phyloP scores from a whole-genome alignment of 2,888 invertebrate genomes.

The Ceraclea dissimilis region DNA sequence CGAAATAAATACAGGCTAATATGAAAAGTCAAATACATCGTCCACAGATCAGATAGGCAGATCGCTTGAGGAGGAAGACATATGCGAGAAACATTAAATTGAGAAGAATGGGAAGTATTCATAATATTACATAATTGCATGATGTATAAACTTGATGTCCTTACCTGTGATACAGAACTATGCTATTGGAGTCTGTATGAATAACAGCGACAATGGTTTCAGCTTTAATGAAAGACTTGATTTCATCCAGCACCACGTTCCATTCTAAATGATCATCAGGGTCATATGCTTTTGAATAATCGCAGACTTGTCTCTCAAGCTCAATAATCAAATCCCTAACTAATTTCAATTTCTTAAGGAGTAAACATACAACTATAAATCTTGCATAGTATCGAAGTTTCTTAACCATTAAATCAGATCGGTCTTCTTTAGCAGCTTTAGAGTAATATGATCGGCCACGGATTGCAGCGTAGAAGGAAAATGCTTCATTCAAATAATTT shows the following conservation, averaged over 20 bases:
- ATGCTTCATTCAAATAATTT: conserved; percentile 92
- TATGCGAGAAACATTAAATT: too few species aligned
- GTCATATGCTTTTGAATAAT: conserved; percentile 91
- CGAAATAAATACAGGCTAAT: too few species aligned
- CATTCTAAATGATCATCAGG: conserved; percentile 97
- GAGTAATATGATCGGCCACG: conserved; percentile 91
- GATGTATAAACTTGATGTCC: too few species aligned
- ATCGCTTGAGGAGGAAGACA: too few species aligned
- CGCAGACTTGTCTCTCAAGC: conserved; percentile 87
- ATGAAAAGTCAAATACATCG: too few species aligned
- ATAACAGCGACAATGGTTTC: conserved; percentile 84
- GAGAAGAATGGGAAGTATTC: too few species aligned
- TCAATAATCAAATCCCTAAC: conserved; percentile 89
- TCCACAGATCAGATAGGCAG: too few species aligned
- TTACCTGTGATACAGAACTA: conserved; percentile 81
- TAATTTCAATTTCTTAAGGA: conserved; percentile 87
- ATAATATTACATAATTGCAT: too few species aligned
- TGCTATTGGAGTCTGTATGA: conserved; percentile 78
- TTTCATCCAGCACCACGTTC: conserved; percentile 90
- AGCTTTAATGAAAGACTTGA: conserved; percentile 88
- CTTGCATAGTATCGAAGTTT: conserved; percentile 91
- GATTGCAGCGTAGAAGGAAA: conserved; percentile 93
- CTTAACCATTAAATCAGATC: conserved; percentile 94
- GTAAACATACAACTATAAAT: conserved; percentile 91
- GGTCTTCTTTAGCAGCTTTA: conserved; percentile 85